Percentiles rank a stretch among this genome's conserved stretches.
Conservation (phyloP, 2,797 vertebrate genomes). For the Melanotaenia boesemani region DNA sequence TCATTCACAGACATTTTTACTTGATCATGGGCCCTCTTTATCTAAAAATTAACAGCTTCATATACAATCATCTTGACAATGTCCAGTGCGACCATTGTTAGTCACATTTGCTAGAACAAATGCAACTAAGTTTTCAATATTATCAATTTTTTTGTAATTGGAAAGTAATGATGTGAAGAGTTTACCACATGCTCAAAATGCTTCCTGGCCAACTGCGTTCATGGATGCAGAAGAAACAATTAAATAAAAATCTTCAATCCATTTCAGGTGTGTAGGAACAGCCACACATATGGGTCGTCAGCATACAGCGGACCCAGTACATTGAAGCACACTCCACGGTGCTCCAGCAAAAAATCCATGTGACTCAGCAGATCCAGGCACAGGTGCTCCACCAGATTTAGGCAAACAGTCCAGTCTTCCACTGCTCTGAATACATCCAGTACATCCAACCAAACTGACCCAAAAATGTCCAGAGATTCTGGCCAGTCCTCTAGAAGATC, state of each 20-base stretch:
- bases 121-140: neutral
- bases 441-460: constrained; percentile 65
- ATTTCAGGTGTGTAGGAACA: constrained; percentile 60
- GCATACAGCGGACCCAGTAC: constrained; percentile 70
- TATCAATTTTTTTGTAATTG: too few species aligned
- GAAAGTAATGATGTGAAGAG: neutral
- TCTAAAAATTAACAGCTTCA: neutral
- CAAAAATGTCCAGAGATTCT: constrained; percentile 69
- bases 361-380: constrained; percentile 72
- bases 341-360: constrained; percentile 75
- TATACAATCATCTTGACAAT: neutral
- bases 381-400: constrained; percentile 72
- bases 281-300: constrained; percentile 75
- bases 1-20: neutral
- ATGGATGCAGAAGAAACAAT: neutral
- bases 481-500: constrained; percentile 62
- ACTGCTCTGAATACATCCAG: constrained; percentile 33
- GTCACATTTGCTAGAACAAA: neutral
- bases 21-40: neutral
- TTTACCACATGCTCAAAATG: neutral
- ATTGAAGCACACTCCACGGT: constrained; percentile 67
- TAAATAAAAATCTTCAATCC: neutral
- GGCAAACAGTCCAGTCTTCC: constrained; percentile 72
- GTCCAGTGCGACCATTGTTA: neutral
- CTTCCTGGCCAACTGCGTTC: neutral